These are phyloP conservation scores for Chouioia cunea DNA, from an alignment of 2,888 invertebrate genomes.

Conservation along the genomic window DNA sequence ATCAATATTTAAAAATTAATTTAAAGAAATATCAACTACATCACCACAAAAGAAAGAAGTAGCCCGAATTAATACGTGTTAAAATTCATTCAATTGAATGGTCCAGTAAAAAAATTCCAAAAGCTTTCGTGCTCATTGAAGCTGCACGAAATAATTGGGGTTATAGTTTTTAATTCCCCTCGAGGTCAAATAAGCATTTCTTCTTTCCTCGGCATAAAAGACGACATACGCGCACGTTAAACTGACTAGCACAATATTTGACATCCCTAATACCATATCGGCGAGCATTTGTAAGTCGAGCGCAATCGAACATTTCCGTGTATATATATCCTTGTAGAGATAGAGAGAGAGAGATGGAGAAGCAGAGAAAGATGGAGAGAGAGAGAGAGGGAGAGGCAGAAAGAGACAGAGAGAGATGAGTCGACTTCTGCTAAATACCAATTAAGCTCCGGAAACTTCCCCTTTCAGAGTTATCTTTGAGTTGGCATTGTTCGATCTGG, in stretches of 20 bases:
- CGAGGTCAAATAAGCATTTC: conserved; percentile 30
- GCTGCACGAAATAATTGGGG: conserved; percentile 38
- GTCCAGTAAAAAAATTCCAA: neutral
- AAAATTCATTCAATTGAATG: conserved; percentile 31
- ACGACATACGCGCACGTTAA: conserved; percentile 8
- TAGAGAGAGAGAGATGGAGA: conserved; percentile 44
- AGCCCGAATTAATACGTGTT: conserved; percentile 9
- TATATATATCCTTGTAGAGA: neutral
- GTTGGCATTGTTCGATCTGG: conserved; percentile 60
- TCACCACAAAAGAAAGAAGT: neutral
- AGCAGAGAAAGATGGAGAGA: conserved; percentile 18
- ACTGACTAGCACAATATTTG: conserved; percentile 55
- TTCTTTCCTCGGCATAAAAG: neutral
- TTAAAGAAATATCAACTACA: neutral
- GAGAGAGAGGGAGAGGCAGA: conserved; percentile 32
- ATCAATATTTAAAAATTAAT: conserved; percentile 6
- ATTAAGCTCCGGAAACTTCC: conserved; percentile 66
- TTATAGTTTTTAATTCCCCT: conserved; percentile 45
- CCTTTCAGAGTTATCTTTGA: conserved; percentile 57
- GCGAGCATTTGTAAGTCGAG: conserved; percentile 49
- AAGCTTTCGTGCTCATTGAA: neutral
- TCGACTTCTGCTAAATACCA: conserved; percentile 65
- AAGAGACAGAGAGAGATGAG: conserved; percentile 43
- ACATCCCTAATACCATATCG: conserved; percentile 54
- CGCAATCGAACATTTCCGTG: conserved; percentile 18